A percentile compares a stretch with the other conserved stretches of the same genome.
These are phyloP conservation scores for Ciconia boyciana DNA, from an alignment of 2,113 vertebrate species.

Conservation along the genomic window DNA sequence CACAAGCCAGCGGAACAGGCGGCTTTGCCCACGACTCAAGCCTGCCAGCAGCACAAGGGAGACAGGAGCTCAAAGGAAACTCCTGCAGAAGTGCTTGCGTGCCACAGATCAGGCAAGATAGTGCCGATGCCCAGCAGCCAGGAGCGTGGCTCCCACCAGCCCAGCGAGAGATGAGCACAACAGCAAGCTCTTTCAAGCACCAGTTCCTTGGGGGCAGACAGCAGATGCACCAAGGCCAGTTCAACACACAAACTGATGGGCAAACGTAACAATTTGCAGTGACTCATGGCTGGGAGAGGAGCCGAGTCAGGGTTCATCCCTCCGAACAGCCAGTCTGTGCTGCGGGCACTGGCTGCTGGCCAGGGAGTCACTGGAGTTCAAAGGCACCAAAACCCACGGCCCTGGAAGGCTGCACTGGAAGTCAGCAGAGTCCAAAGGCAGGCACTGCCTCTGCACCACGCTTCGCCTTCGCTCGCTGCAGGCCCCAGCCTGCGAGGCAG, in stretches of 20 bases:
- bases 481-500: neutral
- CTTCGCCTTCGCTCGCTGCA: rapidly evolving
- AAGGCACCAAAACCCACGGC: neutral
- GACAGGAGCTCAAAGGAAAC: neutral
- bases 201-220: neutral
- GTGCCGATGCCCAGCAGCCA: rapidly evolving
- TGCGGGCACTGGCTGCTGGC: rapidly evolving
- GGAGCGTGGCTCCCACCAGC: neutral
- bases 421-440: rapidly evolving
- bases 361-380: neutral
- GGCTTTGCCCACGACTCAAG: neutral
- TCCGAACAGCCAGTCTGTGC: neutral
- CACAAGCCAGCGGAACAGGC: too few relatives aligned
- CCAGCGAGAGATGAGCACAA: rapidly evolving
- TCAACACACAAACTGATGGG: neutral
- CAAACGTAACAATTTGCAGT: rapidly evolving
- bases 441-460: rapidly evolving
- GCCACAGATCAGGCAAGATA: rapidly evolving
- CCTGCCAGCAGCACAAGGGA: neutral
- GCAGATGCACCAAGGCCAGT: neutral
- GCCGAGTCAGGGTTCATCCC: neutral
- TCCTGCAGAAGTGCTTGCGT: neutral
- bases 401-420: neutral
- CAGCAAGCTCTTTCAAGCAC: neutral
- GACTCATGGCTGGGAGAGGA: neutral